Conservation (phyloP, 2,888 invertebrate genomes). For the Mesochorus sp. region DNA sequence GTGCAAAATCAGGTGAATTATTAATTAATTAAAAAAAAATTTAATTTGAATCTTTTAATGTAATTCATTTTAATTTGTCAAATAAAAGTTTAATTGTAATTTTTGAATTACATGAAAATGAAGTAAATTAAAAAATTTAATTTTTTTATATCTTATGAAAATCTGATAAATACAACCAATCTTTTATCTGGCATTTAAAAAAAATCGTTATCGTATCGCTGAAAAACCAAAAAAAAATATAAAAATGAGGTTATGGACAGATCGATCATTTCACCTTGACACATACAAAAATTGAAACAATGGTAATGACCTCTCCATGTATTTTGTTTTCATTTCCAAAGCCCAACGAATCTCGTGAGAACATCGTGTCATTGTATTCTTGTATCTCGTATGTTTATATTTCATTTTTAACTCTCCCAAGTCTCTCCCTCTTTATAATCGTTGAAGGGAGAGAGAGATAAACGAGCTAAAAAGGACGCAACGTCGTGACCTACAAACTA, state of each 20-base stretch:
- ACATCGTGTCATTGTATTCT: constrained; percentile 1
- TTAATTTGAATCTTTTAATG: too few species aligned
- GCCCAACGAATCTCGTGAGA: constrained; percentile 50
- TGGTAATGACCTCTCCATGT: constrained; percentile 14
- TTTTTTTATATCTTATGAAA: background rate
- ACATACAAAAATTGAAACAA: constrained; percentile 22
- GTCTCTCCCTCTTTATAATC: background rate
- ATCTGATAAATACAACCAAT: background rate
- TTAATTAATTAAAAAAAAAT: too few species aligned
- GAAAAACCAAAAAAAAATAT: too few species aligned
- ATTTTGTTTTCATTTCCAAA: constrained; percentile 38
- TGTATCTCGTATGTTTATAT: background rate
- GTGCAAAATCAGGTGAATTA: too few species aligned
- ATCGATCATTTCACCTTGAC: too few species aligned
- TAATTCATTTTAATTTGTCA: too few species aligned
- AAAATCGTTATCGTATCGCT: too few species aligned
- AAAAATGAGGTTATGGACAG: too few species aligned
- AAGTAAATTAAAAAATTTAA: background rate
- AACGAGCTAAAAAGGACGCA: constrained; percentile 52
- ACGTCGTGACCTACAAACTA: constrained; percentile 57
- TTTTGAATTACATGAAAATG: too few species aligned
- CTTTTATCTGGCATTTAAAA: too few species aligned
- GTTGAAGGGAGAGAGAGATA: constrained; percentile 37
- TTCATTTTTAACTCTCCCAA: background rate
- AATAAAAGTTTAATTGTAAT: too few species aligned